Percentiles rank a stretch among this genome's conserved stretches.
phyloP scores from a whole-genome alignment of 2,888 invertebrate species.

The Melangyna quadrimaculata region DNA sequence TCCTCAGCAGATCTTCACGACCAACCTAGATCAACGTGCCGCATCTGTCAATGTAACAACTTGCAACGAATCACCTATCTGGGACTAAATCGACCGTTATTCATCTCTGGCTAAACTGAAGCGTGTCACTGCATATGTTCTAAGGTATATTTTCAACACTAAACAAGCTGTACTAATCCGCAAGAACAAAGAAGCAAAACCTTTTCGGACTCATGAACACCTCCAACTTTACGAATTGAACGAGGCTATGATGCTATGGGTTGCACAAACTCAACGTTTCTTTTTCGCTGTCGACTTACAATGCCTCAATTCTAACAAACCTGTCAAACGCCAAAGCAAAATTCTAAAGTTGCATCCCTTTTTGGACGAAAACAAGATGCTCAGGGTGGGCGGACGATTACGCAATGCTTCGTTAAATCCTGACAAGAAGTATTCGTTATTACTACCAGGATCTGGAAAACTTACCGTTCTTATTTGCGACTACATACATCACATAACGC shows the following conservation, averaged over 20 bases:
- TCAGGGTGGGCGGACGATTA: constrained; percentile 21
- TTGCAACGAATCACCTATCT: neutral
- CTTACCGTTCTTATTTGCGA: neutral
- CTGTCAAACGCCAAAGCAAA: neutral
- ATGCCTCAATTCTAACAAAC: neutral
- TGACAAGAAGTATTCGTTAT: constrained; percentile 25
- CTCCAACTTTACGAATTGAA: constrained; percentile 8
- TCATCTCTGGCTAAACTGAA: neutral
- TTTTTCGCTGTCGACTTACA: neutral
- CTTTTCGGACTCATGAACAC: neutral
- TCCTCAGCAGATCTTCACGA: too few relatives aligned
- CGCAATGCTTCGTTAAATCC: neutral
- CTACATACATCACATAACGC: neutral
- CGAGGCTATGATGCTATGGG: constrained; percentile 5
- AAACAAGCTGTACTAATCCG: neutral
- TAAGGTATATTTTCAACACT: neutral
- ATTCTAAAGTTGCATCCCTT: neutral
- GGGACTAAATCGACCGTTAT: constrained; percentile 1
- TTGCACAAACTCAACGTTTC: neutral
- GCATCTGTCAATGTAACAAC: neutral
- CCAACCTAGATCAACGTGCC: too few relatives aligned
- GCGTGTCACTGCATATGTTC: constrained; percentile 7
- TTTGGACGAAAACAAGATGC: constrained; percentile 26
- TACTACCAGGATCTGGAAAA: neutral
- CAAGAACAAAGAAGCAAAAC: neutral